These are phyloP conservation scores for Mus pahari DNA, from an alignment of 2,113 vertebrate genomes.

Conservation along the genomic window DNA sequence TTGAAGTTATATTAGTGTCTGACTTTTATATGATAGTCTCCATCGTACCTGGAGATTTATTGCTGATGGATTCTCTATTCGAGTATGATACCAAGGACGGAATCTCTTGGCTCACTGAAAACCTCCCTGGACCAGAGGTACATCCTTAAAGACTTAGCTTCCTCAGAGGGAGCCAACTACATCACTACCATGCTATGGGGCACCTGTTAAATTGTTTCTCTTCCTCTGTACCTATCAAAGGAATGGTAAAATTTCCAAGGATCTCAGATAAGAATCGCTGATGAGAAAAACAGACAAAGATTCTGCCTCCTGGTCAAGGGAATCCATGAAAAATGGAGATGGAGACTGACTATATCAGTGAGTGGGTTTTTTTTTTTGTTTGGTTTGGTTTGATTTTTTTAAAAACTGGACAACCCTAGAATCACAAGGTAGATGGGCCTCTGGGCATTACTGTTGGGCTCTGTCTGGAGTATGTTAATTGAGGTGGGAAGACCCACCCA, in stretches of 20 bases:
- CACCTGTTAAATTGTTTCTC: slow-evolving; percentile 5
- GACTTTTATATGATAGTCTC: neutral
- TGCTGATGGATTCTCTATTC: slow-evolving; percentile 64
- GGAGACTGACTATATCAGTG: neutral
- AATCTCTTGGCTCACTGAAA: slow-evolving; percentile 63
- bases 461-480: neutral
- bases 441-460: neutral
- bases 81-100: slow-evolving; percentile 76
- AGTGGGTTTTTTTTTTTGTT: too few species aligned
- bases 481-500: neutral
- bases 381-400: too few species aligned
- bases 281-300: slow-evolving; percentile 34
- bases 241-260: neutral
- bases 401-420: neutral
- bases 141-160: slow-evolving; percentile 55
- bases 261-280: slow-evolving; percentile 46
- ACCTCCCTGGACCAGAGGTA: slow-evolving; percentile 59
- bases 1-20: slow-evolving; percentile 11
- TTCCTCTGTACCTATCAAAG: neutral
- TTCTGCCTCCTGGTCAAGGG: neutral
- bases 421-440: neutral
- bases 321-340: neutral
- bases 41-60: neutral
- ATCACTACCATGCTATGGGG: neutral
- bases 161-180: neutral